Conservation (phyloP, 2,113 vertebrate species). For the Chinchilla lanigera region DNA sequence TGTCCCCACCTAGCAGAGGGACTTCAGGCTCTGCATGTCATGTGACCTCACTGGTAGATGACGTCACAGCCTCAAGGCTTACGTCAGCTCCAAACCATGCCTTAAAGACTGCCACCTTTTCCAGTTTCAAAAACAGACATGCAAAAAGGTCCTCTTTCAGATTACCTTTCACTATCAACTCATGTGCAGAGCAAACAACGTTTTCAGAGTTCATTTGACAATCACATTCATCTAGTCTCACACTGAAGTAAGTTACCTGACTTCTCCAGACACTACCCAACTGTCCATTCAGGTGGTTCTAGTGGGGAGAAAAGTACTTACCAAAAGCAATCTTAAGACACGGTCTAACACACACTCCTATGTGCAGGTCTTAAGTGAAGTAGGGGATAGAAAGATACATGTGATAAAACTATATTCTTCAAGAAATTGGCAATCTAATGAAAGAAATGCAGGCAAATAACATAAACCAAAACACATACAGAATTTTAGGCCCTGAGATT, state of each 20-base stretch:
- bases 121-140: not conserved
- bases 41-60: not conserved
- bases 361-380: not conserved
- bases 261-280: not conserved
- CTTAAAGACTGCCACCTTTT: not conserved
- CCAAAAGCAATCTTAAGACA: constrained; percentile 13
- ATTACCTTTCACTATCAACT: constrained; percentile 3
- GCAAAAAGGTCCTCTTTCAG: not conserved
- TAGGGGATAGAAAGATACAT: not conserved
- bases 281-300: not conserved
- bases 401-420: not conserved
- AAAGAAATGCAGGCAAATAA: not conserved
- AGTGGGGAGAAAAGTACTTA: not conserved
- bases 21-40: not conserved
- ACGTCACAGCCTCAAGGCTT: not conserved
- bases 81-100: not conserved
- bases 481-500: not conserved
- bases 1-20: not conserved
- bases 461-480: constrained; percentile 2
- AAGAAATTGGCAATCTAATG: constrained; percentile 40
- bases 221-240: not conserved
- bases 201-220: not conserved
- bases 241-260: not conserved
- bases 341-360: not conserved
- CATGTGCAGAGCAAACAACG: not conserved